These are phyloP conservation scores for Pachyramphus minor DNA, from an alignment of 2,113 vertebrate species.

Conservation along the genomic window DNA sequence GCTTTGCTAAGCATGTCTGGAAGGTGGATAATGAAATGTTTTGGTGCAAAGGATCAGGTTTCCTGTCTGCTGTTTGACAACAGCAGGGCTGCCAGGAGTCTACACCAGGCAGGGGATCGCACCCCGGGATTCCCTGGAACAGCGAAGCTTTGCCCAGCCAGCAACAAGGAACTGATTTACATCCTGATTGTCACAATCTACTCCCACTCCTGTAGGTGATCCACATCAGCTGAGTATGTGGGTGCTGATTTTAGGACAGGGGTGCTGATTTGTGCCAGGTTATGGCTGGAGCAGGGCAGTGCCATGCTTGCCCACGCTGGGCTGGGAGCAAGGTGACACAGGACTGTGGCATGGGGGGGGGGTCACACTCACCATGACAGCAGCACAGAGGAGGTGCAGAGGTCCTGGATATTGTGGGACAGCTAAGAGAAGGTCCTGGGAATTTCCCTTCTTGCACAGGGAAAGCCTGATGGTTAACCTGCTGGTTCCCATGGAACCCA, in stretches of 20 bases:
- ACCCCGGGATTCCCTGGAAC: background rate
- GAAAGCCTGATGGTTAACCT: background rate
- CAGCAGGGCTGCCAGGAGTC: background rate
- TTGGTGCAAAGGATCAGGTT: slow-evolving; percentile 13
- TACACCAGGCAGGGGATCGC: background rate
- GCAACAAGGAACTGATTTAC: fast-evolving
- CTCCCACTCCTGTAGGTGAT: background rate
- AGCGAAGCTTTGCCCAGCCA: background rate
- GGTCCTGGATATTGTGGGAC: background rate
- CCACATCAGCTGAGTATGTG: background rate
- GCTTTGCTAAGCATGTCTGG: background rate
- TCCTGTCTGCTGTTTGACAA: background rate
- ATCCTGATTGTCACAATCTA: background rate
- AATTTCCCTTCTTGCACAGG: background rate
- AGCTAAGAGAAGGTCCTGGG: background rate
- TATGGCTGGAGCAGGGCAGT: background rate
- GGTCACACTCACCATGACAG: background rate
- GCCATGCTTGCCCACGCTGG: fast-evolving
- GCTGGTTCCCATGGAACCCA: fast-evolving
- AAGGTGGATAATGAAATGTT: slow-evolving; percentile 5
- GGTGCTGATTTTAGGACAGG: background rate
- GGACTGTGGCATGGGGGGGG: background rate
- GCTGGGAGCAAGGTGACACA: background rate
- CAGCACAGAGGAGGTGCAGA: background rate
- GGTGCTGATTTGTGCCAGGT: fast-evolving